Conservation (phyloP, 1,140 invertebrate species). For the Hyposmocoma kahamanoa region DNA sequence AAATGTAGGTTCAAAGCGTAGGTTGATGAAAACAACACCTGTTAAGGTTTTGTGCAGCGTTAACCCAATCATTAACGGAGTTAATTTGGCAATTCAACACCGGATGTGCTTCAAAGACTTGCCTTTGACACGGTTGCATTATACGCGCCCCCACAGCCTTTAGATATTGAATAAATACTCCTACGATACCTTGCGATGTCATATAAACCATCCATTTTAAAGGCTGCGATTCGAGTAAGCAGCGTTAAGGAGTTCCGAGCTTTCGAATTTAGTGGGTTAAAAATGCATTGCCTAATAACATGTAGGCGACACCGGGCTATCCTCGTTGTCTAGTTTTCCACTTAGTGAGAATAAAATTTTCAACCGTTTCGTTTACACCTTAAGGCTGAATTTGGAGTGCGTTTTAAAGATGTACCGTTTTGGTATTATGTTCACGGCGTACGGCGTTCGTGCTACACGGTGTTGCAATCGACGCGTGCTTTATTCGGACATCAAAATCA, state of each 20-base stretch:
- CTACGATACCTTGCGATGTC: conserved; percentile 44
- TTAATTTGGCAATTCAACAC: conserved; percentile 24
- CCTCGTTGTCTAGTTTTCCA: conserved; percentile 28
- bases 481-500: conserved; percentile 25
- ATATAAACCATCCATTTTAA: conserved; percentile 24
- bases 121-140: conserved; percentile 49
- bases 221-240: conserved; percentile 1
- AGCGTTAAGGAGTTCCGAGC: conserved; percentile 9
- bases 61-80: conserved; percentile 16
- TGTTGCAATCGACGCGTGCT: conserved; percentile 62
- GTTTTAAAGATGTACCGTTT: conserved; percentile 30
- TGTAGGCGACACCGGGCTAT: conserved; percentile 40
- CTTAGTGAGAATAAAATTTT: conserved; percentile 4
- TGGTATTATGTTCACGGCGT: conserved; percentile 30
- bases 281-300: conserved; percentile 53
- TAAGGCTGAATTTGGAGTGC: no score
- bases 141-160: conserved; percentile 27
- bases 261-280: conserved; percentile 25
- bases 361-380: conserved; percentile 14
- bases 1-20: no score
- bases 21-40: no score
- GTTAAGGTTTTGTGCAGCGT: no score
- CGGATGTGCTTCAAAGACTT: conserved; percentile 26
- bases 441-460: conserved; percentile 27
- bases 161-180: conserved; percentile 50